Base-by-base conservation (phyloP, 2,113 vertebrate genomes). In the Todiramphus saurophagus region DNA sequence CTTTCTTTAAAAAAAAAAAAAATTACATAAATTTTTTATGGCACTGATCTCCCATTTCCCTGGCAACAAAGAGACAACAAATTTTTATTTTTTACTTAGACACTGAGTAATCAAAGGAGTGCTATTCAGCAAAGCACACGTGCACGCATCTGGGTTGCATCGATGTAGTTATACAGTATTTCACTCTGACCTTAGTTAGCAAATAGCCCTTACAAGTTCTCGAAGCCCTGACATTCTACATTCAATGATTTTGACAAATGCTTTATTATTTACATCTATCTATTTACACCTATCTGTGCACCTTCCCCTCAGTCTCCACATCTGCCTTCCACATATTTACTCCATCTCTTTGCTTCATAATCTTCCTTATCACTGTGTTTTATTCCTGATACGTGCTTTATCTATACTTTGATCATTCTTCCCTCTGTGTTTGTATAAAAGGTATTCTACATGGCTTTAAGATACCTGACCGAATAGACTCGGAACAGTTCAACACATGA, bases 171-270 rank as follows among this genome's bases (percentile, higher is more conserved):
- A 60, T 74, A 89, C 50, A 55, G 20, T 35, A 58, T 87, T 93
- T 82, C 86, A 63, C 53, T 77, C 50, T 43, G 67, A 70, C 41
- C 90, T 91, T 44, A 95, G 87, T 76, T 44, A 95, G 89, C 73
- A 97, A 98, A 97, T 96, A 96, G 76, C 89, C 88, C 50, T 33
- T 72, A 76, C 53, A 44, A 74, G 81, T 81, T 94, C 95, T 79
- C 31, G 67, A 94, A 95, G 77, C 88, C 63, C 64, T 72, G 80
- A 80, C 83, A 89, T 74, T 77, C 76, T 33, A 74, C 87, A 90
- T 84, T 43, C 68, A 86, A 82, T 60, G 73, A 74, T 95, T 83
- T 95, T 95, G 94, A 96, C 93, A 97, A 97, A 87, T 51, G 66
- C 13, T 44, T 89, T 76, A 81, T 59, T 94, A 93, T 97, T 97